A percentile compares a stretch with the other conserved stretches of the same genome.
Evolutionary conservation across 2,113 vertebrate genomes (phyloP).

Genomic region (Heliornis fulica): DNA sequence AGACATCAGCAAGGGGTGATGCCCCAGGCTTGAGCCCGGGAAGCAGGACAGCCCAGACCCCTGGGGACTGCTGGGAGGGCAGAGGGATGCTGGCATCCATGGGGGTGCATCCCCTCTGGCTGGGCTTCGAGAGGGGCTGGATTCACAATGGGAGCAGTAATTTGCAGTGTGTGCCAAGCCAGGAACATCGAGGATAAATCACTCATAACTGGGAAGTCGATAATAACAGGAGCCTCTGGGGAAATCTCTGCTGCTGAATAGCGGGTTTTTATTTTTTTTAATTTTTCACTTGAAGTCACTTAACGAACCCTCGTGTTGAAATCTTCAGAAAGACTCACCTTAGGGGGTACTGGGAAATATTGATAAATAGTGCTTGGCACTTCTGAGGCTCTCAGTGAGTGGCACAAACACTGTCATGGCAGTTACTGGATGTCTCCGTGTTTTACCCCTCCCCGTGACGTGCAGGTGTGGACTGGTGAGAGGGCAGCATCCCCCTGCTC

Average conservation of each 20-base stretch:
- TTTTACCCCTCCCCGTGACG: background rate
- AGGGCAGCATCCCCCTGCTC: background rate
- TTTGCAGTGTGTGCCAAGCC: background rate
- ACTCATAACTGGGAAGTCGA: background rate
- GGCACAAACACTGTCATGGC: background rate
- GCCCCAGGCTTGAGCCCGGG: background rate
- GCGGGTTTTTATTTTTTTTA: background rate
- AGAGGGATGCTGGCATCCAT: background rate
- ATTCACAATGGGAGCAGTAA: background rate
- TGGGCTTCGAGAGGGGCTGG: rapidly evolving
- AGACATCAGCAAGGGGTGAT: background rate
- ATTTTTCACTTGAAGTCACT: background rate
- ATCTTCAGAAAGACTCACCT: slow-evolving; percentile 30
- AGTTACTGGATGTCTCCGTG: background rate
- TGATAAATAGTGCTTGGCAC: slow-evolving; percentile 33
- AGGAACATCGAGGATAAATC: background rate
- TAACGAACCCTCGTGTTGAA: slow-evolving; percentile 30
- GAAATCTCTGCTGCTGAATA: background rate
- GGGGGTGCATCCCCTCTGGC: background rate
- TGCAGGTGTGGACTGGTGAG: background rate
- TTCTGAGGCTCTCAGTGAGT: background rate
- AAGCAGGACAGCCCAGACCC: background rate
- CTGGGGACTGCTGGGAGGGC: background rate
- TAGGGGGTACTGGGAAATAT: slow-evolving; percentile 29
- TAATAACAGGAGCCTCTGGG: background rate